Percentiles rank a stretch among this genome's conserved stretches.
Evolutionary conservation across 92 coral and sea anemone species (phyloP).

Genomic region (Porites cylindrica): DNA sequence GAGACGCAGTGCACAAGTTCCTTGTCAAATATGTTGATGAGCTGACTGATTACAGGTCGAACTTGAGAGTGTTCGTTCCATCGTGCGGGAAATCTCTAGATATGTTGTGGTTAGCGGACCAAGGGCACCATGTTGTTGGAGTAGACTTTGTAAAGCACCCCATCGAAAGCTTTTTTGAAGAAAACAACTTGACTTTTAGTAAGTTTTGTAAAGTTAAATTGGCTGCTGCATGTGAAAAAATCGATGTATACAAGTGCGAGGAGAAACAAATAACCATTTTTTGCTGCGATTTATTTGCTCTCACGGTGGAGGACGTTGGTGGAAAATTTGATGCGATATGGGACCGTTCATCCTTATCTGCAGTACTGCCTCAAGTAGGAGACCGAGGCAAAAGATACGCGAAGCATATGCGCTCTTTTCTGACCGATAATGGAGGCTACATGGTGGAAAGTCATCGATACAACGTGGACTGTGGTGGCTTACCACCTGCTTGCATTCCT

Average conservation of each 20-base stretch:
- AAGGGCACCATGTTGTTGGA: conserved; percentile 79
- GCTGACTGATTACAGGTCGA: conserved; percentile 60
- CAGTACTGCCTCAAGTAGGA: conserved; percentile 54
- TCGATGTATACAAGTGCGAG: conserved; percentile 42
- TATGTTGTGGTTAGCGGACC: conserved; percentile 80
- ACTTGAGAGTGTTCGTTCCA: conserved; percentile 71
- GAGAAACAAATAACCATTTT: conserved; percentile 69
- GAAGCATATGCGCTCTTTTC: conserved; percentile 51
- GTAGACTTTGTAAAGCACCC: conserved; percentile 67
- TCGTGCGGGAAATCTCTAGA: conserved; percentile 79
- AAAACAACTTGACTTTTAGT: conserved; percentile 60
- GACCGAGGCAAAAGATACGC: conserved; percentile 70
- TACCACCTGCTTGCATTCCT: conserved; percentile 33
- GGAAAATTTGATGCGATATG: conserved; percentile 77
- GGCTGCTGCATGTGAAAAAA: conserved; percentile 12
- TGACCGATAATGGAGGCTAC: conserved; percentile 59
- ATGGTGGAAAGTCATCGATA: conserved; percentile 68
- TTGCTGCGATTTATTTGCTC: conserved; percentile 55
- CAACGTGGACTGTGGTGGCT: conserved; percentile 53
- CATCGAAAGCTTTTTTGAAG: conserved; percentile 66
- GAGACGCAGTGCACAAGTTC: conserved; percentile 50
- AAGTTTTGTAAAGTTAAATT: too few relatives aligned
- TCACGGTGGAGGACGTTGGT: conserved; percentile 39
- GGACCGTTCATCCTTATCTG: conserved; percentile 75
- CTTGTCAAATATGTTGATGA: conserved; percentile 59